phyloP scores from a whole-genome alignment of 1,140 invertebrate genomes.

The Campodea augens region DNA sequence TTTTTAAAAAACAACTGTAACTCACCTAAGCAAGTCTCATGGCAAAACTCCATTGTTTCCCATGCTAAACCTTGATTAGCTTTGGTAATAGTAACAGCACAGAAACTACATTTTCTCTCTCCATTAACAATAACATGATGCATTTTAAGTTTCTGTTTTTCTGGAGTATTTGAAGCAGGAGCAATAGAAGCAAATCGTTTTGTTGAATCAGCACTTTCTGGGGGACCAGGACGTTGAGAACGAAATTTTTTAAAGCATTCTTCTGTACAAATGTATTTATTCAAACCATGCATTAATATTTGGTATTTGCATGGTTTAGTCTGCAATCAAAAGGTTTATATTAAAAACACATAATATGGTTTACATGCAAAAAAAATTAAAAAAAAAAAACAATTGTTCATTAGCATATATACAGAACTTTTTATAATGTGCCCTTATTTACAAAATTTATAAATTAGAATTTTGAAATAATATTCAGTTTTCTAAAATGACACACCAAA shows the following conservation, averaged over 20 bases:
- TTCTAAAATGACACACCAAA: no score
- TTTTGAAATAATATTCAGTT: not conserved
- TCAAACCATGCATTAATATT: slow-evolving; percentile 25
- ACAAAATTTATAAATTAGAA: not conserved
- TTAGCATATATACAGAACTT: not conserved
- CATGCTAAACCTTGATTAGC: slow-evolving; percentile 51
- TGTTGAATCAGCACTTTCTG: slow-evolving; percentile 2
- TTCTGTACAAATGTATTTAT: slow-evolving; percentile 26
- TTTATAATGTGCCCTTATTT: not conserved
- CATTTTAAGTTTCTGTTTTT: slow-evolving; percentile 4
- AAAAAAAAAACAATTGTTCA: not conserved
- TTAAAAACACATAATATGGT: slow-evolving; percentile 13
- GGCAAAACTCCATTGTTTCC: slow-evolving; percentile 89
- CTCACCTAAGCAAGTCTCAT: slow-evolving; percentile 61
- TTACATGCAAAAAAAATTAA: not conserved
- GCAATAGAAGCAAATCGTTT: slow-evolving; percentile 1
- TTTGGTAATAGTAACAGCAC: slow-evolving; percentile 21
- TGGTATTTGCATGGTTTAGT: slow-evolving; percentile 26
- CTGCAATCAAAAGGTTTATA: slow-evolving; percentile 17
- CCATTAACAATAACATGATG: slow-evolving; percentile 2
- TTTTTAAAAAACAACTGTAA: slow-evolving; percentile 3
- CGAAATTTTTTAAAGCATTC: slow-evolving; percentile 30
- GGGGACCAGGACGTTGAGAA: slow-evolving; percentile 13
- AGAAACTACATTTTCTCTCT: slow-evolving; percentile 22
- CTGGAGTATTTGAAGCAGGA: not conserved